Percentiles rank a stretch among this genome's conserved stretches.
phyloP scores from a whole-genome alignment of 1,140 invertebrate genomes.

The Pseudomyrmex cubaensis region DNA sequence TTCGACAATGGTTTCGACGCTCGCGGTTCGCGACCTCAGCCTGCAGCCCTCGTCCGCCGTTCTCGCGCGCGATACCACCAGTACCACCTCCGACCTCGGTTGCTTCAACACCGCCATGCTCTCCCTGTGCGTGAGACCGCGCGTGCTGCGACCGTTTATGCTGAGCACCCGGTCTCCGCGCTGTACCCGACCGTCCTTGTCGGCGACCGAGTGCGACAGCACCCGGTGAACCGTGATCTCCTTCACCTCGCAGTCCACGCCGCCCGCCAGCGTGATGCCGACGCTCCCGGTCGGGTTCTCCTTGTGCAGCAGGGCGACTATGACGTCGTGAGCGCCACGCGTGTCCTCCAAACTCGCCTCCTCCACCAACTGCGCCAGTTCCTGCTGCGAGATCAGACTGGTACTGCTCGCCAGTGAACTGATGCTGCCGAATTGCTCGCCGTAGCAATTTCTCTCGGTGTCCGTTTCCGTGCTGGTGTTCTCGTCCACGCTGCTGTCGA shows the following conservation, averaged over 20 bases:
- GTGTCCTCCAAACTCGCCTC: slow-evolving; percentile 88
- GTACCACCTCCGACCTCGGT: slow-evolving; percentile 88
- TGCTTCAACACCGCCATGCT: slow-evolving; percentile 94
- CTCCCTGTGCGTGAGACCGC: slow-evolving; percentile 93
- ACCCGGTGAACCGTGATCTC: slow-evolving; percentile 96
- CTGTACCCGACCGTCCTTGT: slow-evolving; percentile 93
- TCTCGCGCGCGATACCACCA: slow-evolving; percentile 87
- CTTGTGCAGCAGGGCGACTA: slow-evolving; percentile 87
- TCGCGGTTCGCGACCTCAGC: slow-evolving; percentile 75
- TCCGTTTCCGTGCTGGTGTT: slow-evolving; percentile 68
- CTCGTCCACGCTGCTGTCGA: slow-evolving; percentile 80
- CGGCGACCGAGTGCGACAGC: slow-evolving; percentile 92
- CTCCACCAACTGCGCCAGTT: slow-evolving; percentile 88
- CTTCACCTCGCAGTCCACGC: slow-evolving; percentile 95
- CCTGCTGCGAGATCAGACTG: slow-evolving; percentile 88
- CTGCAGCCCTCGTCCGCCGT: slow-evolving; percentile 76
- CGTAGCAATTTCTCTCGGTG: slow-evolving; percentile 69
- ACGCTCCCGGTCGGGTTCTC: slow-evolving; percentile 90
- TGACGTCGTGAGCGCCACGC: slow-evolving; percentile 84
- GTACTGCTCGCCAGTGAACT: slow-evolving; percentile 88
- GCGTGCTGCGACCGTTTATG: slow-evolving; percentile 94
- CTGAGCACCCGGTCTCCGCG: slow-evolving; percentile 95
- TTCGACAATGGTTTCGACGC: slow-evolving; percentile 81
- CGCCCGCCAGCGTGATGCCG: slow-evolving; percentile 94
- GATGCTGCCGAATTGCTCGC: slow-evolving; percentile 88